phyloP scores from a whole-genome alignment of 2,113 vertebrate species.

The Tupaia tana region DNA sequence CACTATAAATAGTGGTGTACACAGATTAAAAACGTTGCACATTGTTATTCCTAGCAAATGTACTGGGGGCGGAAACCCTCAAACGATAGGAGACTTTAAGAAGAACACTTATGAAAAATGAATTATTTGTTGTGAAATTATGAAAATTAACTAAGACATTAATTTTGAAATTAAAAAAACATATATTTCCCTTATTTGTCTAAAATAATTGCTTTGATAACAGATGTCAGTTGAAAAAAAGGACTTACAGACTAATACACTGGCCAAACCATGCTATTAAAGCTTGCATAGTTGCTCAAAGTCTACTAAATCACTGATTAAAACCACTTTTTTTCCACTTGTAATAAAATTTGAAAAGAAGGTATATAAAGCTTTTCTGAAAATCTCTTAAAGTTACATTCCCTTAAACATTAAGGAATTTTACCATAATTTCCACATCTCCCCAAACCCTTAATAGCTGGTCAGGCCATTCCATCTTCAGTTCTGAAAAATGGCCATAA shows the following conservation, averaged over 20 bases:
- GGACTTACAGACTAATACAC: constrained; percentile 81
- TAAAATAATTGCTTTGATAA: constrained; percentile 79
- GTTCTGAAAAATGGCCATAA: constrained; percentile 85
- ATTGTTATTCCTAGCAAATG: constrained; percentile 82
- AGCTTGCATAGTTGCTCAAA: constrained; percentile 93
- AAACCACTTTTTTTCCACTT: constrained; percentile 90
- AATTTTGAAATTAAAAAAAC: constrained; percentile 81
- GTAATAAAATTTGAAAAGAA: constrained; percentile 90
- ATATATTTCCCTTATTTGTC: constrained; percentile 81
- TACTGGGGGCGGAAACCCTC: constrained; percentile 74
- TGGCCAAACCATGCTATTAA: constrained; percentile 94
- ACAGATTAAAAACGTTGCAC: constrained; percentile 84
- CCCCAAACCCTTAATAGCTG: constrained; percentile 89
- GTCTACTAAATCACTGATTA: constrained; percentile 89
- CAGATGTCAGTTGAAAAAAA: constrained; percentile 84
- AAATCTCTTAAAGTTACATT: constrained; percentile 91
- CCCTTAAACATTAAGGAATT: constrained; percentile 99
- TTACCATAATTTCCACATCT: constrained; percentile 90
- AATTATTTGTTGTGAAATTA: constrained; percentile 82
- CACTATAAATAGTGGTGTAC: constrained; percentile 86
- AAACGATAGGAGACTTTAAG: constrained; percentile 82
- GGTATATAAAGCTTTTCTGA: constrained; percentile 94
- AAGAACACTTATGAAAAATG: constrained; percentile 82
- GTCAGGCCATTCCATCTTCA: constrained; percentile 88
- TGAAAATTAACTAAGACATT: constrained; percentile 80